Conservation (phyloP, 2,888 invertebrate species). For the Eupithecia inturbata region DNA sequence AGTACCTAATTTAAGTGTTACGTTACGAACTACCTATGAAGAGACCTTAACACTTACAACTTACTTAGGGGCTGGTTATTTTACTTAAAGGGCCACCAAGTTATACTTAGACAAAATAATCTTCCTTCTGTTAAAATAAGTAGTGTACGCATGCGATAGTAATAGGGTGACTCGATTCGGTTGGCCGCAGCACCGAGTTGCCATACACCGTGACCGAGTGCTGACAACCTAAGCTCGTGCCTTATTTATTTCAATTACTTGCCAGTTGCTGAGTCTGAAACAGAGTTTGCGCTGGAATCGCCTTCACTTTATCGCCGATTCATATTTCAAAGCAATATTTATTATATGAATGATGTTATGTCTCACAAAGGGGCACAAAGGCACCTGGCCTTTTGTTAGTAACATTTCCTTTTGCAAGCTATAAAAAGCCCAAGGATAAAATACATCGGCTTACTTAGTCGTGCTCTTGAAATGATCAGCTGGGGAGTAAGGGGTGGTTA, state of each 20-base stretch:
- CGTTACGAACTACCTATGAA: background rate
- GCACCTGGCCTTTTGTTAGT: slow-evolving; percentile 4
- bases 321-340: background rate
- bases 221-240: slow-evolving; percentile 25
- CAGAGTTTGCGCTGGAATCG: background rate
- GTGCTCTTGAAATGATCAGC: slow-evolving; percentile 58
- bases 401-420: slow-evolving; percentile 13
- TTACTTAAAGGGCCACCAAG: background rate
- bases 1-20: slow-evolving; percentile 32
- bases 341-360: background rate
- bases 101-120: background rate
- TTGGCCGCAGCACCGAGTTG: slow-evolving; percentile 32
- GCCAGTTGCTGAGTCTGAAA: background rate
- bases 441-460: slow-evolving; percentile 27
- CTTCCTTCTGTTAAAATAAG: slow-evolving; percentile 21
- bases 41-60: no score
- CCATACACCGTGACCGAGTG: slow-evolving; percentile 34
- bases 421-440: slow-evolving; percentile 25
- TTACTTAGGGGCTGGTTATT: background rate
- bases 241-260: slow-evolving; percentile 25
- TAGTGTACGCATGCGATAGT: slow-evolving; percentile 22
- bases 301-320: background rate
- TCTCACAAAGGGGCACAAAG: background rate
- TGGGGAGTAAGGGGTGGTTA: slow-evolving; percentile 61
- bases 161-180: slow-evolving; percentile 40